These are phyloP conservation scores for Scyliorhinus canicula DNA, from an alignment of 2,797 vertebrate genomes.

Conservation along the genomic window DNA sequence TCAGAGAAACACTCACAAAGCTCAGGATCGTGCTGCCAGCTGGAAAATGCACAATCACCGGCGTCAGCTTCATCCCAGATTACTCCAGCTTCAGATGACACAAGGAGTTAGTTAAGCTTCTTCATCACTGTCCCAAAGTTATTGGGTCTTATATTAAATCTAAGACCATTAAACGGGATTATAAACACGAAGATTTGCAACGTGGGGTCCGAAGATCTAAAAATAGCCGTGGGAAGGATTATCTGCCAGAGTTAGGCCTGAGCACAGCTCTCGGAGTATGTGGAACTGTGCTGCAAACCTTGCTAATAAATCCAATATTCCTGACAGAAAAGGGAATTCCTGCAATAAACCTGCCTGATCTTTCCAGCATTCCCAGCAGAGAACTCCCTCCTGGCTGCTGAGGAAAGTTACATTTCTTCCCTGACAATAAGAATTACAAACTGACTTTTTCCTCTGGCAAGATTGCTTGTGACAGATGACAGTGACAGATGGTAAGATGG, in stretches of 20 bases:
- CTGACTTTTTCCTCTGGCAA: neutral
- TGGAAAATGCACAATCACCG: neutral
- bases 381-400: neutral
- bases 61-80: too few relatives aligned
- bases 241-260: neutral
- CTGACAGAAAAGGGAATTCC: neutral
- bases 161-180: slow-evolving; percentile 24
- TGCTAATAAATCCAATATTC: neutral
- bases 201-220: neutral
- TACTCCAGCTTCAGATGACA: neutral
- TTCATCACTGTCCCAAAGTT: neutral
- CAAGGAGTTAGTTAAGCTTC: neutral
- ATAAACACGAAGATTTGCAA: neutral
- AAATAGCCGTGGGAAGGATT: slow-evolving; percentile 18
- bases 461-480: neutral
- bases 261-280: neutral
- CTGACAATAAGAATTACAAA: neutral
- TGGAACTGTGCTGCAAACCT: neutral
- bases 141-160: neutral
- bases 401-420: neutral
- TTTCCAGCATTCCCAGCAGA: neutral
- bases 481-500: neutral
- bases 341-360: neutral
- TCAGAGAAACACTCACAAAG: neutral
- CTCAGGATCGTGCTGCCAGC: too few relatives aligned